Base-by-base conservation (phyloP, 2,113 vertebrate genomes). In the Eptesicus fuscus region DNA sequence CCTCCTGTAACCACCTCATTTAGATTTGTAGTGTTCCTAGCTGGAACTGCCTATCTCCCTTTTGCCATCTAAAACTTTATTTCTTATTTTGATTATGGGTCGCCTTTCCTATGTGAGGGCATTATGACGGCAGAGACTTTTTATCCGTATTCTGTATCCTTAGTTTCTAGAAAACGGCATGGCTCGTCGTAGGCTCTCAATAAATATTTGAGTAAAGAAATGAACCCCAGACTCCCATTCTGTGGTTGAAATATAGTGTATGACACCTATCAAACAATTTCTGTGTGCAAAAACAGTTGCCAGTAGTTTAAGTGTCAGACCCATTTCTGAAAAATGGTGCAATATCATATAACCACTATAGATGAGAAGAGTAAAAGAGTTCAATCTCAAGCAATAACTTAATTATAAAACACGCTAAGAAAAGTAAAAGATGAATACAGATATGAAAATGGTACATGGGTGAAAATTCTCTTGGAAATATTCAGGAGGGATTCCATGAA, bases 391-490 rank as follows among this genome's bases (percentile, higher is more conserved):
- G 37, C 49, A 86, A 67, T 9, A 59, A 51, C 0, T 83, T 35
- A 35, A 63, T 95, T 94, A 79, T 22, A 80, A 96, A 85, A 2
- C 37, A 4, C 78, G 88, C 70, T 7, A 47, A 23, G 16, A 90
- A 96, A 97, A 74, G 93, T 56, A 59, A 95, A 98, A 35, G 92
- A 97, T 78, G 59, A 73, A 20, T 94, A 96, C 25, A 95, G 87
- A 77, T 97, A 97, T 1, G 95, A 95, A 32, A 98, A 97, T 76
- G 80, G 18, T 67, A n/a, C 30, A 92, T 98, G 10, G 93, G 96
- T 97, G 97, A 98, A 96, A 96, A 95, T 25, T 7, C 96, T 76
- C 77, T 97, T 14, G 97, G 98, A 95, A 97, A 97, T 49, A 70
- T 98, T 92, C 94, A 96, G 71, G 97, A 96, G 95, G 97, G 47